Conservation (phyloP, 1,140 invertebrate genomes). For the Ericerus pela region DNA sequence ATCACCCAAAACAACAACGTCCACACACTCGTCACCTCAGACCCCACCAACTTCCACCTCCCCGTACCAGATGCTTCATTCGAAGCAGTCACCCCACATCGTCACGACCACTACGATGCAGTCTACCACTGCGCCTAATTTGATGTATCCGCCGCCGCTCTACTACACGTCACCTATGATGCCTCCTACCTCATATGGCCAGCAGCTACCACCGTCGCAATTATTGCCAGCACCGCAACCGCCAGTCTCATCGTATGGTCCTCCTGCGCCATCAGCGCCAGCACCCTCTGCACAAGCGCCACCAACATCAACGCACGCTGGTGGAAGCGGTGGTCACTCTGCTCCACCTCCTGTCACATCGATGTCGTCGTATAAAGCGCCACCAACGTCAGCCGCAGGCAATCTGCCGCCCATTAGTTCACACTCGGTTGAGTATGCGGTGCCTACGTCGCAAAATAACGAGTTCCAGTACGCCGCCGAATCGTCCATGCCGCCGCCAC, state of each 20-base stretch:
- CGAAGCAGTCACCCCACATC: not conserved
- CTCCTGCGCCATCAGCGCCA: constrained; percentile 19
- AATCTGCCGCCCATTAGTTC: not conserved
- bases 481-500: constrained; percentile 12
- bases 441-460: constrained; percentile 15
- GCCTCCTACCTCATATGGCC: constrained; percentile 22
- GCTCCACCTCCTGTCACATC: constrained; percentile 18
- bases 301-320: constrained; percentile 20
- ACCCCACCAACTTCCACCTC: not conserved
- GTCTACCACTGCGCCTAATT: not conserved
- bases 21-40: not conserved
- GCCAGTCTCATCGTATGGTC: not conserved
- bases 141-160: not conserved
- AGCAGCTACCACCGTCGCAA: not conserved
- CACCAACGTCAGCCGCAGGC: constrained; percentile 18
- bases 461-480: constrained; percentile 2
- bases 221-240: not conserved
- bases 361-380: constrained; percentile 21
- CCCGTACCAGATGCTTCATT: not conserved
- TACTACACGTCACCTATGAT: no score
- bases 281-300: constrained; percentile 27
- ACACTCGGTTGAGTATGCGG: not conserved
- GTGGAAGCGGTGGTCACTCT: constrained; percentile 20
- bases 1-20: constrained; percentile 26
- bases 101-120: not conserved